These are phyloP conservation scores for Lethrus apterus DNA, from an alignment of 1,140 invertebrate species.

Conservation along the genomic window DNA sequence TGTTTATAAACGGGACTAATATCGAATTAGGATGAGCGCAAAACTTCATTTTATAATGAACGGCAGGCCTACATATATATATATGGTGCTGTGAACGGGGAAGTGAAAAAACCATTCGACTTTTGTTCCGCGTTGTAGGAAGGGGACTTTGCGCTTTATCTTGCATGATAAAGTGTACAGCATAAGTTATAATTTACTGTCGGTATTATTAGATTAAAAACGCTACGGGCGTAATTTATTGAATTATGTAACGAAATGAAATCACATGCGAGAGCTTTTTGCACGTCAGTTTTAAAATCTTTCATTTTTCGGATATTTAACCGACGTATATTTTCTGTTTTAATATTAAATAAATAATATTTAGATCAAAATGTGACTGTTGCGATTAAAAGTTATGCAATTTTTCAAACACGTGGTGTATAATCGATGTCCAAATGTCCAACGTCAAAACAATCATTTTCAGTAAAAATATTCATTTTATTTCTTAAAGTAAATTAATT, in stretches of 20 bases:
- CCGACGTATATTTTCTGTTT: too few relatives aligned
- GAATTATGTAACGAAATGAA: constrained; percentile 6
- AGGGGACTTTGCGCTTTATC: neutral
- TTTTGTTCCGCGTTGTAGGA: neutral
- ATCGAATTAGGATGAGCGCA: constrained; percentile 24
- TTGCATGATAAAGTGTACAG: constrained; percentile 10
- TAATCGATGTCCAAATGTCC: too few relatives aligned
- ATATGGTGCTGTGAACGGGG: neutral
- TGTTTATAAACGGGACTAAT: constrained; percentile 25
- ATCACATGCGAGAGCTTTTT: constrained; percentile 4
- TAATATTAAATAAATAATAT: too few relatives aligned
- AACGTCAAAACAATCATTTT: too few relatives aligned
- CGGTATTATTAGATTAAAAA: constrained; percentile 12
- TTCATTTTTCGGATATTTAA: too few relatives aligned
- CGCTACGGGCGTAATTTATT: constrained; percentile 5
- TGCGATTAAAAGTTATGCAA: too few relatives aligned
- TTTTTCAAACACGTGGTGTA: too few relatives aligned
- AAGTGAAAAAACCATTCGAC: neutral
- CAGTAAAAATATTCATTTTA: too few relatives aligned
- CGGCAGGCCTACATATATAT: neutral
- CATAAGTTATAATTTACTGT: constrained; percentile 13
- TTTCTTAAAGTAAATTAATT: too few relatives aligned
- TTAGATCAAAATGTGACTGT: too few relatives aligned
- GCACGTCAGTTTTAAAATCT: too few relatives aligned
- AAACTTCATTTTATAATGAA: constrained; percentile 20